A percentile compares a stretch with the other conserved stretches of the same genome.
Evolutionary conservation across 2,113 vertebrate genomes (phyloP).

Genomic region (Platycercus adscitus): DNA sequence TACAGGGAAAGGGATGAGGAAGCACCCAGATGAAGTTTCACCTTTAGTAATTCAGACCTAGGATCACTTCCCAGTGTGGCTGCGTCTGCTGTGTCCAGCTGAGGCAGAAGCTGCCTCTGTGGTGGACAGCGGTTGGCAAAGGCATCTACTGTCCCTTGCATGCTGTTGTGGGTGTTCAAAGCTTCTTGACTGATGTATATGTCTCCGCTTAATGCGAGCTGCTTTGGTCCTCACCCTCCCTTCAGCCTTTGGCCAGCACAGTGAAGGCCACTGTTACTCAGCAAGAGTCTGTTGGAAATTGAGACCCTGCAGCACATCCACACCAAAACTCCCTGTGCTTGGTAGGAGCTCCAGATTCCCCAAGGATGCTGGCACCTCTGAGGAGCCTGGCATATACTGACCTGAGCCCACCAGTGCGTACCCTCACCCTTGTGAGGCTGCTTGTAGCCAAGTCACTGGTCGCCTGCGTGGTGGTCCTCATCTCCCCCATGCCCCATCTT

Average conservation of each 20-base stretch:
- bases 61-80: background rate
- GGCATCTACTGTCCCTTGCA: background rate
- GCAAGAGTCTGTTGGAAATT: background rate
- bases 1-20: background rate
- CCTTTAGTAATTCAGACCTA: background rate
- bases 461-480: background rate
- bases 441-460: background rate
- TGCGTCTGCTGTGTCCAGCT: background rate
- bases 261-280: background rate
- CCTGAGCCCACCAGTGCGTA: background rate
- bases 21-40: background rate
- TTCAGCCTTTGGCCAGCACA: background rate
- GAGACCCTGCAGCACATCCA: background rate
- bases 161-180: background rate
- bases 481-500: background rate
- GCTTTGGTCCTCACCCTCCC: background rate
- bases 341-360: background rate
- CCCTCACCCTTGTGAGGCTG: background rate
- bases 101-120: background rate
- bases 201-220: rapidly evolving
- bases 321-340: background rate
- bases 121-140: background rate
- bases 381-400: background rate
- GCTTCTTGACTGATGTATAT: background rate
- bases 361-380: background rate